A percentile compares a stretch with the other conserved stretches of the same genome.
Conservation (phyloP, 1,140 invertebrate species). For the Drosophila prosaltans region DNA sequence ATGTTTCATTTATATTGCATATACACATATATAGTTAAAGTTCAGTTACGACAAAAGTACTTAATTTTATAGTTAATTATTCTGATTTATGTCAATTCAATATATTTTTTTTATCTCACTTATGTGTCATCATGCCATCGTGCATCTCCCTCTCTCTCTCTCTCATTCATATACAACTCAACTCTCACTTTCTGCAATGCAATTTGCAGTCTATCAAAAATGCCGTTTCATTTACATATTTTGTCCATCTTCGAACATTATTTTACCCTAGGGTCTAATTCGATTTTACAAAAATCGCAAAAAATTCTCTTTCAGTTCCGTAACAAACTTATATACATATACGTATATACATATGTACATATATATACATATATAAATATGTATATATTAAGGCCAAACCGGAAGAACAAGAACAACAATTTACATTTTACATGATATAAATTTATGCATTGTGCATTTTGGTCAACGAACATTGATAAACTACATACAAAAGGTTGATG, state of each 20-base stretch:
- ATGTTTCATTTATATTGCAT: too few relatives aligned
- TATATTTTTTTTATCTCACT: too few relatives aligned
- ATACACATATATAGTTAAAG: too few relatives aligned
- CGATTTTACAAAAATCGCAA: constrained; percentile 45
- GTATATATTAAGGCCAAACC: constrained; percentile 46
- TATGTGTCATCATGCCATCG: too few relatives aligned
- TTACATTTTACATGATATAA: constrained; percentile 59
- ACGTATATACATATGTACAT: neutral
- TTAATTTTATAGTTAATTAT: neutral
- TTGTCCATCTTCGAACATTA: constrained; percentile 40
- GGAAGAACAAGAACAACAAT: constrained; percentile 37
- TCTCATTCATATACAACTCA: neutral
- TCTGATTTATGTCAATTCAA: constrained; percentile 10
- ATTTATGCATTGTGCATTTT: constrained; percentile 59
- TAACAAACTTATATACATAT: neutral
- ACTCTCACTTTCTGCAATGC: constrained; percentile 35
- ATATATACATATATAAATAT: neutral
- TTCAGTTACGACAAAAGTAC: neutral
- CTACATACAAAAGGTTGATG: constrained; percentile 4
- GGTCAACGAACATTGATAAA: constrained; percentile 40
- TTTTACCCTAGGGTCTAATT: constrained; percentile 74
- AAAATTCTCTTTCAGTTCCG: neutral
- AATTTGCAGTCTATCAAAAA: constrained; percentile 49
- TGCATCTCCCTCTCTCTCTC: neutral
- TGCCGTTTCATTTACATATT: constrained; percentile 56